Base-by-base conservation (phyloP, 1,140 invertebrate genomes). In the Anthonomus grandis region DNA sequence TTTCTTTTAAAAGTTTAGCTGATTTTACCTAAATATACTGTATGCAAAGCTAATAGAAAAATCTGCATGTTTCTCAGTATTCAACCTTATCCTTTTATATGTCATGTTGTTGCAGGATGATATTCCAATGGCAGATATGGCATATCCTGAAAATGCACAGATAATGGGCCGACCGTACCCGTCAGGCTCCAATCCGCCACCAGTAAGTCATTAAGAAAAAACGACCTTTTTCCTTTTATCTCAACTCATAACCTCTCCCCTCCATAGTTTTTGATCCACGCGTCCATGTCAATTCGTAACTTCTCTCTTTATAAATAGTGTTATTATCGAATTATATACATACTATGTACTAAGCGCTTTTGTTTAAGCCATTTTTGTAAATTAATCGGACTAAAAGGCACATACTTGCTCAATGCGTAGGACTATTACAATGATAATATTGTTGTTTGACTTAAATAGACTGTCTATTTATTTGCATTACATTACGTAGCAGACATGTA, bases 121-220 rank as follows among this genome's bases (percentile, higher is more conserved):
- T 67, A 82, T 87, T 65, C 83, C 85, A 42, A 78, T 87, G 74
- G 83, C 83, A 61, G 86, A 89, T 65, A 84, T 86, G 77, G 83
- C 83, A 66, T 86, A 84, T 72, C 83, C 82, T 50, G 81, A 87
- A 65, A 69, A 70, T 53, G 70, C 70, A 63, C 75, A 75, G 57
- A 75, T 77, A 45, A 75, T 79, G 57, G 81, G 80, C 47, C 76
- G 79, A 68, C 76, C 81, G 59, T 83, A 80, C 68, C 80, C 81
- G 15, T 54, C 78, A 51, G 69, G 70, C 64, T 62, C 65, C 52
- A 73, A 73, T 55, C 71, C 71, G 58, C 69, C 71, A 67, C 76
- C 79, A 70, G 82, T 83, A 81, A 80, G 79, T 81, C 71, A 74
- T 62, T 74, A 75, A 69, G 60, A 65, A 57, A 48, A 41, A 31